Conservation (phyloP, 2,888 invertebrate genomes). For the Syritta pipiens region DNA sequence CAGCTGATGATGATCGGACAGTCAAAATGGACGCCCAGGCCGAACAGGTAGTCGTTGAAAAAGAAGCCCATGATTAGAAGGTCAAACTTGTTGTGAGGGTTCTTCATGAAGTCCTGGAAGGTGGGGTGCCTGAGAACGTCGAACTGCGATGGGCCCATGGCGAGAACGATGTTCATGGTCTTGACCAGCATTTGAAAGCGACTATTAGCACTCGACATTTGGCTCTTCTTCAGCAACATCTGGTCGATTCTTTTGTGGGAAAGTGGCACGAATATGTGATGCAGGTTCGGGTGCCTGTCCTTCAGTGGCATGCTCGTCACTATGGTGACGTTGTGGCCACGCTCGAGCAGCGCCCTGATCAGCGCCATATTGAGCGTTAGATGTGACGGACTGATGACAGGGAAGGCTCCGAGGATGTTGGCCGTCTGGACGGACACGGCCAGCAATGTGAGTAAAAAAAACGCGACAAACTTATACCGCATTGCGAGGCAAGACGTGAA, state of each 20-base stretch:
- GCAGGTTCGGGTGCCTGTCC: constrained; percentile 73
- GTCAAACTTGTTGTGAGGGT: constrained; percentile 64
- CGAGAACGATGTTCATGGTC: not conserved
- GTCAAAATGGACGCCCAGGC: constrained; percentile 71
- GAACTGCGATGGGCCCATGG: constrained; percentile 37
- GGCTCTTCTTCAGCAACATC: constrained; percentile 21
- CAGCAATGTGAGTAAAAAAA: not conserved
- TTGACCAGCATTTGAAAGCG: not conserved
- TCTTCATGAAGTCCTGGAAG: constrained; percentile 58
- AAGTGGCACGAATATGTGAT: constrained; percentile 58
- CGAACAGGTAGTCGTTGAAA: constrained; percentile 68
- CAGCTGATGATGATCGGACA: constrained; percentile 68
- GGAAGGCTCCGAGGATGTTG: constrained; percentile 76
- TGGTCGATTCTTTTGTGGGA: too few species aligned
- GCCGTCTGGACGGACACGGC: constrained; percentile 70
- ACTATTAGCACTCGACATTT: not conserved
- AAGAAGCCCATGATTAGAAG: constrained; percentile 67
- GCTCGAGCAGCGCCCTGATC: constrained; percentile 74
- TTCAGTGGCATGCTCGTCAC: constrained; percentile 73
- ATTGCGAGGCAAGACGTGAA: constrained; percentile 1
- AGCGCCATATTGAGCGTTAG: constrained; percentile 77
- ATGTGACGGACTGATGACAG: constrained; percentile 77
- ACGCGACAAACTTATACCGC: not conserved
- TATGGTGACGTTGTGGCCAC: constrained; percentile 78
- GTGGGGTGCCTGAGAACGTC: constrained; percentile 27